Evolutionary conservation across 2,797 vertebrate genomes (phyloP), one percentile per base, ranked within the genome.

Genomic region (Sebastes vulpes): DNA sequence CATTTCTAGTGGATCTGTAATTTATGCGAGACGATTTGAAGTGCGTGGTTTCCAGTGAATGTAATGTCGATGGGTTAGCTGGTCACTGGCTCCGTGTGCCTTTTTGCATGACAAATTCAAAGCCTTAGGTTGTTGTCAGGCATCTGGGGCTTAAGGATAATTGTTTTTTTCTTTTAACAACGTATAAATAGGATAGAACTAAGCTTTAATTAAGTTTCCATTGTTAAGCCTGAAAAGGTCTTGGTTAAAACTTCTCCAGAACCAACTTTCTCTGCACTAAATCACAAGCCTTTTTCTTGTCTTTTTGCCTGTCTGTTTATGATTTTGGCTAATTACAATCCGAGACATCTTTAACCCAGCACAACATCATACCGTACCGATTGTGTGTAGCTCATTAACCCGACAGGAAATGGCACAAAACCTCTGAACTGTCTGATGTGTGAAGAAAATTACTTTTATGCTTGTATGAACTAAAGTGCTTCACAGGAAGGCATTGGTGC

Each of bases 1-100:
- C 64, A 82, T 78, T 83, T 83, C 74, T 69, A 29, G 29, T 77
- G 31, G 20, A 26, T 65, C 53, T 73, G 53, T 66, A 73, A 77
- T 71, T 65, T 57, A 82, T 72, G 61, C 26, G 72, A 69, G 53
- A 25, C 65, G 8, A 59, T 48, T 48, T 66, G 18, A 60, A 42
- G 20, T 46, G 38, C 66, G 61, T n/a, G 20, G 12, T 72, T 60
- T 67, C n/a, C 5, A 32, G 14, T 16, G 35, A 38, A 48, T 67
- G 50, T 65, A 38, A 60, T 63, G 58, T 46, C 18, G 6, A 59
- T 38, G 16, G 31, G 26, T 54, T 46, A 12, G 52, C 59, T 59
- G 42, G 46, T 63, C 14, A n/a, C 3, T 9, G 50, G 12, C 16
- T 65, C 10, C 6, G 28, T 35, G 58, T 61, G 70, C 38, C 6